Base-by-base conservation (phyloP, 1,140 invertebrate species). In the Caenorhabditis inopinata region DNA sequence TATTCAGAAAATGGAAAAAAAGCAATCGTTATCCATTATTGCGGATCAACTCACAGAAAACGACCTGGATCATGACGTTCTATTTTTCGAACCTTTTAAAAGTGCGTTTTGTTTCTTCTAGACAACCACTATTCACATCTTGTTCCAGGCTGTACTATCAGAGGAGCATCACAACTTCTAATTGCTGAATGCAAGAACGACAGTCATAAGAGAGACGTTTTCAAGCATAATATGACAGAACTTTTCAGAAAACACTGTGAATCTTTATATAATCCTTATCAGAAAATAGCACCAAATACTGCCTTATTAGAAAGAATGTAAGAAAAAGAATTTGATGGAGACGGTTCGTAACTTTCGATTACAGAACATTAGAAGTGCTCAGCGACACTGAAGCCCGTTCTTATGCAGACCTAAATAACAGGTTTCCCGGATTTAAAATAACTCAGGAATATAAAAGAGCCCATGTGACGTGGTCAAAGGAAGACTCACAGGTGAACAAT, bases 21-120 rank as follows among this genome's bases (percentile, higher is more conserved):
- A 21, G 2, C 16, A 21, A 1, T 16, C 58, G 4, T n/a, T 38
- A 5, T 68, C 58, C 5, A n/a, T 68, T 2, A 68, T 14, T 6
- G 4, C 3, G 1, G 58, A 68, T 21, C 29, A 38, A 1, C 25
- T 68, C 0, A 0, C 58, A 1, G 32, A 68, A 23, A 42, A 38
- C 11, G 58, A 68, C 21, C 14, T 68, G 1, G 18, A 68, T 38
- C 58, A 68, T 12, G 58, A 68, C 12, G 58, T 38, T 11, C 6
- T 68, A 1, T 68, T 38, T 38, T 68, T 68, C 11, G 58, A 68
- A n/a, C 58, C 58, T n/a, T 68, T 68, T 18, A 68, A 38, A 68
- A 68, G 58, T 68, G 25, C 9, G n/a, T 38, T 21, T 2, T 9
- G 23, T 11, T 18, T 2, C 5, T 38, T 68, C 32, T 16, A 3